Percentiles rank a stretch among this genome's conserved stretches.
phyloP scores from a whole-genome alignment of 2,888 invertebrate species.

The Heliconius hortense region DNA sequence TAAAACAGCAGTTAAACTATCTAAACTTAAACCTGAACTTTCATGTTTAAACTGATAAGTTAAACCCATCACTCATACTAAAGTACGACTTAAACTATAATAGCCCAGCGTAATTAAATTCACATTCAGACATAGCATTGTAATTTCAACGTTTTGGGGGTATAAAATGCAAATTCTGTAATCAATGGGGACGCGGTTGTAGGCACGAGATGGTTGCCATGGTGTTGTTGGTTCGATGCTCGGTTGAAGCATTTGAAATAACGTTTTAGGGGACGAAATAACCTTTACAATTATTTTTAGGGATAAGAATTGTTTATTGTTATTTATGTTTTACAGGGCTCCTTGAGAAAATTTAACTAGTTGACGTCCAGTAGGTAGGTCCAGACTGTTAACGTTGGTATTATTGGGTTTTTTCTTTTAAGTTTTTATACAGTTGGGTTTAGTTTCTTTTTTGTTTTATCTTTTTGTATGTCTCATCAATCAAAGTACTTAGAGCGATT shows the following conservation, averaged over 20 bases:
- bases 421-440: too few species aligned
- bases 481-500: too few species aligned
- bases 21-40: neutral
- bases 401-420: too few species aligned
- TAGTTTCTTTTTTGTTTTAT: too few species aligned
- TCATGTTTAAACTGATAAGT: conserved; percentile 7
- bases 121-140: conserved; percentile 29
- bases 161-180: conserved; percentile 39
- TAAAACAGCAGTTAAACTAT: neutral
- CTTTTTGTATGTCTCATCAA: too few species aligned
- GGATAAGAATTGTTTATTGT: neutral
- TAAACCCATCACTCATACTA: conserved; percentile 13
- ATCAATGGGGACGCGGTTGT: conserved; percentile 39
- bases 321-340: neutral
- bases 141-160: conserved; percentile 30
- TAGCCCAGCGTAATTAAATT: conserved; percentile 33
- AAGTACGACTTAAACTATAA: conserved; percentile 22
- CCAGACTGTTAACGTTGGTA: too few species aligned
- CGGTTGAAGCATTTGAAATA: conserved; percentile 19
- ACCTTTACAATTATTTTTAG: neutral
- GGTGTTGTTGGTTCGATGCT: conserved; percentile 45
- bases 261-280: neutral
- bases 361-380: too few species aligned
- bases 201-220: conserved; percentile 45
- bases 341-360: too few species aligned